Evolutionary conservation across 1,140 invertebrate genomes (phyloP), one percentile per base, ranked within the genome.

Genomic region (Amphibalanus amphitrite): DNA sequence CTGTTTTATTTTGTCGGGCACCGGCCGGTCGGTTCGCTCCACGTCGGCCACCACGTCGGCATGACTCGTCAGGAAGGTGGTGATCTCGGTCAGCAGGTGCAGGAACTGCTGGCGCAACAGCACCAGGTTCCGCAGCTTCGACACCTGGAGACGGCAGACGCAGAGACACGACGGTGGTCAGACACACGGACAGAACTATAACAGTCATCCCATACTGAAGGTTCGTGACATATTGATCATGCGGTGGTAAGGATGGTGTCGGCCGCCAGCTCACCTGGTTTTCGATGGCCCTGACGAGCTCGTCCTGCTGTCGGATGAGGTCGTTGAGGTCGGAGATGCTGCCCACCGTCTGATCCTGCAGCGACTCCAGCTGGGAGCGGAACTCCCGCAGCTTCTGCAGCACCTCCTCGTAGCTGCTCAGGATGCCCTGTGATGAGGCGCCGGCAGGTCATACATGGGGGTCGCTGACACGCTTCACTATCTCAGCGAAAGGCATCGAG

Each of bases 1-100:
- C 72, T 88, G 87, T 75, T 90, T 89, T 64, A 97, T 91, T 78
- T 94, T 94, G 47, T 93, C 91, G 78, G 92, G 87, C 8, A 90
- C 84, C 0, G 89, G 86, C 64, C 88, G 86, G 38, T 88, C 88
- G 0, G 87, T 86, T 77, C 88, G 89, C 77, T 95, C 90, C 74
- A 95, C 90, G 73, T 92, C 89, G 26, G 87, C 84, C 0, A 95
- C 87, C 17, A 94, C 85, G 77, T 91, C 88, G 0, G 90, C 91
- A 77, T 93, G 93, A 77, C 92, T 92, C 29, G 88, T 85, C 30
- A 95, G 89, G 74, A 94, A 91, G 10, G 87, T 88, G 76, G 89
- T 88, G 69, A 96, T 92, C 79, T 95, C 92, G 67, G 88, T 88
- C 29, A 94, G 87, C 10, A 95, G 79, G 0, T 88, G 86, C 68